Conservation (phyloP, 2,113 vertebrate genomes). For the Toxostoma redivivum region DNA sequence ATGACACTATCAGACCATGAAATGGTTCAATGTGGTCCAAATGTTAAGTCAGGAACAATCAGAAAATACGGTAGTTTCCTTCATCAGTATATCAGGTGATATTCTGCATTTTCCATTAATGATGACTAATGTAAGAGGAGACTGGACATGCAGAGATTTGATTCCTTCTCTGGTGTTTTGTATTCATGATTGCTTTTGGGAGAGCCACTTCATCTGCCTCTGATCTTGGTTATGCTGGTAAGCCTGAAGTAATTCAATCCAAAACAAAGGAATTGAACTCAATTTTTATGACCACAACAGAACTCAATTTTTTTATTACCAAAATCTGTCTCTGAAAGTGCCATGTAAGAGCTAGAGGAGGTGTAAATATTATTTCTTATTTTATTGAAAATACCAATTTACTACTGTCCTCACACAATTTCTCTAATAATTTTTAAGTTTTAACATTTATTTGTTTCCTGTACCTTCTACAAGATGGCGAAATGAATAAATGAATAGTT, state of each 20-base stretch:
- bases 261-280: neutral
- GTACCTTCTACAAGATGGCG: neutral
- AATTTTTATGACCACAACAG: neutral
- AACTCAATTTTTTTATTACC: neutral
- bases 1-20: neutral
- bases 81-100: neutral
- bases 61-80: neutral
- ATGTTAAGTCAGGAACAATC: neutral
- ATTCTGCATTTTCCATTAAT: neutral
- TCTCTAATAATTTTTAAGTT: neutral
- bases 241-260: neutral
- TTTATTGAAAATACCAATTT: neutral
- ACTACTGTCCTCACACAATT: neutral
- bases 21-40: neutral
- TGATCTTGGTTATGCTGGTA: neutral
- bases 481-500: neutral
- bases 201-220: neutral
- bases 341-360: neutral
- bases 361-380: neutral
- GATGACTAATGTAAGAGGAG: neutral
- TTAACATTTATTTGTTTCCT: neutral
- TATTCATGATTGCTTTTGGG: neutral
- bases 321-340: neutral
- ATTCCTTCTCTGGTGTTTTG: neutral
- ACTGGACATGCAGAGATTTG: neutral